Evolutionary conservation across 2,888 invertebrate species (phyloP), one percentile per base, ranked within the genome.

Genomic region (Trissonchulus latispiculum): DNA sequence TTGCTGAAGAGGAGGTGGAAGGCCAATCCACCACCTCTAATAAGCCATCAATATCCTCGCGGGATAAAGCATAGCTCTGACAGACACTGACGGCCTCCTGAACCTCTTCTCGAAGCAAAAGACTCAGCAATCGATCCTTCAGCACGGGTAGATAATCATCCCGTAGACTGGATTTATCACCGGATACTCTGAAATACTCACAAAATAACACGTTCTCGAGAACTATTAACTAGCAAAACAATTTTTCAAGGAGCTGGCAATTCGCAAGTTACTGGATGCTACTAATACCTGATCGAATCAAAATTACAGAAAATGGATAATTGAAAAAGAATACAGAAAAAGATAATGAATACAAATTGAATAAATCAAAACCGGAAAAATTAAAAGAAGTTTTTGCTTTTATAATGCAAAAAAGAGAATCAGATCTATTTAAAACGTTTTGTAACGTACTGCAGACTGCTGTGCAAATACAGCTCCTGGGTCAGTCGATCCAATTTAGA

Each of bases 11-110:
- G 77, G 36, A n/a, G 23, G 72, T 64, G 61, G 78, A 89, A 0
- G 92, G 90, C 95, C 95, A 97, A 59, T 89, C 83, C 0, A 91
- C 89, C 36, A 97, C 83, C 81, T 99, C 97, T 15, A 90, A 85
- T 35, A 99, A 85, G 18, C 90, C 90, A 77, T 96, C 95, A 78
- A 95, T 85, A 83, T 99, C 99, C 80, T 97, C 96, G 74, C 79
- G 79, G 8, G 75, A 33, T 36, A 75, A 37, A 71, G 70, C 73
- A 66, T 73, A 73, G 2, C 2, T n/a, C 1, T 3, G n/a, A 36
- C 72, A 72, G 8, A 68, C 32, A 29, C 28, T 33, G 18, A 71
- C 3, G 0, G 95, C 88, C 2, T 93, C 94, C 0, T 90, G 90
- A 0, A 84, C 76, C 1, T 90, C 91, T 1, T 88, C 84, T 15